Evolutionary conservation across 2,113 vertebrate genomes (phyloP).

Genomic region (Sphyrna mokarran): DNA sequence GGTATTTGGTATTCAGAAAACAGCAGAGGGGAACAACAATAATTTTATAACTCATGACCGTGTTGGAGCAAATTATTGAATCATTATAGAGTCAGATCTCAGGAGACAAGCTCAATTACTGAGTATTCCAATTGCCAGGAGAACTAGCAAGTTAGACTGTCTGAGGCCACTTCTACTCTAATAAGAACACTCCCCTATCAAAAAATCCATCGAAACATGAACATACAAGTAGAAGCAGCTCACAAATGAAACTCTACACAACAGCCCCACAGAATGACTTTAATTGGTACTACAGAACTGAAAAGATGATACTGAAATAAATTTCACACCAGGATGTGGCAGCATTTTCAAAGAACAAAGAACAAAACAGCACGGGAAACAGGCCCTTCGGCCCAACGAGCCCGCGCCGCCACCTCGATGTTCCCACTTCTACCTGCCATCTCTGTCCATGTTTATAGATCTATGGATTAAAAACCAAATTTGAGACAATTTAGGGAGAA

Average conservation of each 20-base stretch:
- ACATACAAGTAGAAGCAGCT: background rate
- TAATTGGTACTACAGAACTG: background rate
- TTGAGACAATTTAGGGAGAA: too few species aligned
- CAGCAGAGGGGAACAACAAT: background rate
- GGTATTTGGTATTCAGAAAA: background rate
- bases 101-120: background rate
- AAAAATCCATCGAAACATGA: background rate
- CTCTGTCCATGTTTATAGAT: too few species aligned
- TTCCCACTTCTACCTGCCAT: too few species aligned
- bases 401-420: too few species aligned
- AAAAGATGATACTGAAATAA: background rate
- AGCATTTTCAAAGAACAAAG: too few species aligned
- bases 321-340: background rate
- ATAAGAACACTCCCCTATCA: background rate
- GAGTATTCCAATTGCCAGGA: background rate
- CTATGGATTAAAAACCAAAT: too few species aligned
- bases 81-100: background rate
- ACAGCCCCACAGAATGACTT: slow-evolving; percentile 1
- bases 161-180: background rate
- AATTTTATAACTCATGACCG: background rate
- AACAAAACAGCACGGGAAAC: too few species aligned
- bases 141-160: background rate
- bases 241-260: background rate
- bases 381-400: too few species aligned
- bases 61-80: background rate